Base-by-base conservation (phyloP, 2,797 vertebrate species). In the Eupleurogrammus muticus region DNA sequence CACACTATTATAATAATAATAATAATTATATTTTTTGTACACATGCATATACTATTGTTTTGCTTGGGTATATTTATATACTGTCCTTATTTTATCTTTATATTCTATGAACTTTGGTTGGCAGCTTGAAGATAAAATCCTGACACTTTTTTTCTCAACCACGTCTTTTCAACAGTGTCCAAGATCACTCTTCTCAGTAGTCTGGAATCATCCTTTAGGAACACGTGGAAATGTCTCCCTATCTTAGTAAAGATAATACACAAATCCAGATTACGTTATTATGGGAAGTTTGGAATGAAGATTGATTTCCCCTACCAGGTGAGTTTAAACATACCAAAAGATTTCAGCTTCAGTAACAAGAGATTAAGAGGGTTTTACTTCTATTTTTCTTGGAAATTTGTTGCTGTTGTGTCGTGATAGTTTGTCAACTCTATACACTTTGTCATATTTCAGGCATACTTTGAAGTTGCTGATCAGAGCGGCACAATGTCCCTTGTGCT, bases 381-480 rank as follows among this genome's bases (percentile, higher is more conserved):
- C 40, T 1, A 20, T 14, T 16, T 61, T 56, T 52, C 16, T 49
- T 58, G 6, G 5, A 32, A 1, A 35, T 19, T 23, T 24, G 20
- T 28, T 9, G 5, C 38, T 35, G 10, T 50, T 11, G 1, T 28
- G 17, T 12, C 50, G n/a, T 21, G 17, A 19, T 13, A 57, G 40
- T 19, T 52, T 57, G 72, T 50, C n/a, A 28, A 0, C 17, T 62
- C 11, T 7, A 57, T 11, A 12, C n/a, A n/a, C n/a, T 42, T 51
- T 63, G 42, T 38, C 24, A 47, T 74, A 16, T 89, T 79, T 62
- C 84, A 98, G 97, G 95, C 95, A 2, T 97, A 96, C 84, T 95
- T 97, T 85, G 96, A 97, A 91, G 96, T 99, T 58, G 97, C 96
- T 53, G 97, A 99, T 91, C 92, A 93, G 87, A 97, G 95, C 28